A percentile compares a stretch with the other conserved stretches of the same genome.
phyloP scores from a whole-genome alignment of 2,888 invertebrate genomes.

The Himalopsyche japonica region DNA sequence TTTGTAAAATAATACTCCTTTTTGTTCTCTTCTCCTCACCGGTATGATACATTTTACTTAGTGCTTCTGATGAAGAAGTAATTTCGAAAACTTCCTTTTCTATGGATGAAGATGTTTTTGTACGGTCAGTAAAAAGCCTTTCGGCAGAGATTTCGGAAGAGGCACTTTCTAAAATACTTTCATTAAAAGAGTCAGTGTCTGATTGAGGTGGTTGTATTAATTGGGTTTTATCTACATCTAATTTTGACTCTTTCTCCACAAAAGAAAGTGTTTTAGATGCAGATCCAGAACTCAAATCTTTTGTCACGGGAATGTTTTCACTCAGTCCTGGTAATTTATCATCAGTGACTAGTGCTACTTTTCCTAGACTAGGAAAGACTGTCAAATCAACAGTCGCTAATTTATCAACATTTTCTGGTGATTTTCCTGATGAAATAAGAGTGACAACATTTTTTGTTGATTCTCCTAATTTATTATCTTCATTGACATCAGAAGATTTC shows the following conservation, averaged over 20 bases:
- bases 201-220: background rate
- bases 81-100: background rate
- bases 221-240: background rate
- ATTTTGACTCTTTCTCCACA: background rate
- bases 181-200: background rate
- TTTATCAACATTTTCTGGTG: background rate
- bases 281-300: background rate
- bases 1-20: background rate
- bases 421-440: background rate
- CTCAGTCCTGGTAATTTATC: background rate
- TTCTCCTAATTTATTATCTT: background rate
- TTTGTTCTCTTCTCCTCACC: background rate
- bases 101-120: background rate
- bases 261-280: background rate
- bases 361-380: background rate
- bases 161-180: background rate
- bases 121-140: background rate
- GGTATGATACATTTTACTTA: background rate
- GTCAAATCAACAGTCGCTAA: background rate
- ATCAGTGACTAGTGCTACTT: background rate
- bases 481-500: background rate
- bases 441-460: background rate
- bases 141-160: background rate
- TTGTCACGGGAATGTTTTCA: background rate
- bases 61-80: background rate